Evolutionary conservation across 2,797 vertebrate species (phyloP).

Genomic region (Enteromius mattozi): DNA sequence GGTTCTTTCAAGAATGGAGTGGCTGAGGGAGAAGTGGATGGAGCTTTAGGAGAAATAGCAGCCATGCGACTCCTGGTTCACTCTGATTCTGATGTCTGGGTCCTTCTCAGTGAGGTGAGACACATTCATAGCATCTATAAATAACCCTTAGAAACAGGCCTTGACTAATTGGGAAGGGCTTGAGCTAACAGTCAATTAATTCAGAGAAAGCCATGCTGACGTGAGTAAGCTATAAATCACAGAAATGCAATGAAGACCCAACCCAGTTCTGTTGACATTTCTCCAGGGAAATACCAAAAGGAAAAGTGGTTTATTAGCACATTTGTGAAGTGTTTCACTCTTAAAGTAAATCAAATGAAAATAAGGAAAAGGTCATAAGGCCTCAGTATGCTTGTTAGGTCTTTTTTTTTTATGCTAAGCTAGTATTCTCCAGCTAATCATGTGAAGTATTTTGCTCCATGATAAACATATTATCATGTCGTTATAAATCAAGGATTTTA

Average conservation of each 20-base stretch:
- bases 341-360: background rate
- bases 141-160: background rate
- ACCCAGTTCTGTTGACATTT: background rate
- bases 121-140: background rate
- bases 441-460: background rate
- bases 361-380: background rate
- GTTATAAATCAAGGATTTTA: background rate
- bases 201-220: background rate
- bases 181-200: background rate
- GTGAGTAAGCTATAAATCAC: background rate
- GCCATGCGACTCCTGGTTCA: slow-evolving; percentile 72
- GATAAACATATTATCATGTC: background rate
- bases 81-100: slow-evolving; percentile 69
- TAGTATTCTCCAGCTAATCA: background rate
- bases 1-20: slow-evolving; percentile 69
- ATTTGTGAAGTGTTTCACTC: background rate
- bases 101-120: slow-evolving; percentile 73
- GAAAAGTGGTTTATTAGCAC: background rate
- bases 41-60: slow-evolving; percentile 61
- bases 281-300: background rate
- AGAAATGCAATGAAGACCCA: background rate
- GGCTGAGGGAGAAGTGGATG: slow-evolving; percentile 62
- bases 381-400: background rate
- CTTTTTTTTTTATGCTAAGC: background rate
- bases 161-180: background rate